phyloP scores from a whole-genome alignment of 2,113 vertebrate genomes.

The Barnardius zonarius region DNA sequence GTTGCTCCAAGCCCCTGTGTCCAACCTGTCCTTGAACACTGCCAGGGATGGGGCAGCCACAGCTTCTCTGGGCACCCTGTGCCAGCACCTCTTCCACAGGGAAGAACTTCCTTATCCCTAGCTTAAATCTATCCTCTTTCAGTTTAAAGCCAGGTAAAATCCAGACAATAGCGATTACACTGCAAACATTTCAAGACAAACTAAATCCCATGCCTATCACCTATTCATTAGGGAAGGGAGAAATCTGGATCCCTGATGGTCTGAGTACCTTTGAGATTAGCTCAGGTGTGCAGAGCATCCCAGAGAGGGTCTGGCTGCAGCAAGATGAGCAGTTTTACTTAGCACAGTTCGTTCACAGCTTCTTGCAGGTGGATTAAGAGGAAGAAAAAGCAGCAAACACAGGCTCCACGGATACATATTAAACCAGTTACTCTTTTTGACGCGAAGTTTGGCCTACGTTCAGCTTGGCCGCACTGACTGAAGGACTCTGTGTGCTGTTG shows the following conservation, averaged over 20 bases:
- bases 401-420: neutral
- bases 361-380: neutral
- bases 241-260: fast-evolving
- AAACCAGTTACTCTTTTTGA: neutral
- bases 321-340: neutral
- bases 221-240: neutral
- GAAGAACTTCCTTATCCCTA: neutral
- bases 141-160: neutral
- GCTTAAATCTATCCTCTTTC: neutral
- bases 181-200: neutral
- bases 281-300: neutral
- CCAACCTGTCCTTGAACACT: neutral
- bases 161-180: neutral
- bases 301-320: fast-evolving
- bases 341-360: neutral
- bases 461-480: neutral
- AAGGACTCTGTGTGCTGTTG: constrained; percentile 24
- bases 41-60: neutral
- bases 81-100: too few species aligned
- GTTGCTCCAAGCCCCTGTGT: neutral
- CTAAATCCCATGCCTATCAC: neutral
- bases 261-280: neutral
- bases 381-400: neutral
- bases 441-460: neutral
- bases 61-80: neutral